Base-by-base conservation (phyloP, 2,113 vertebrate genomes). In the Eurystomus gularis region DNA sequence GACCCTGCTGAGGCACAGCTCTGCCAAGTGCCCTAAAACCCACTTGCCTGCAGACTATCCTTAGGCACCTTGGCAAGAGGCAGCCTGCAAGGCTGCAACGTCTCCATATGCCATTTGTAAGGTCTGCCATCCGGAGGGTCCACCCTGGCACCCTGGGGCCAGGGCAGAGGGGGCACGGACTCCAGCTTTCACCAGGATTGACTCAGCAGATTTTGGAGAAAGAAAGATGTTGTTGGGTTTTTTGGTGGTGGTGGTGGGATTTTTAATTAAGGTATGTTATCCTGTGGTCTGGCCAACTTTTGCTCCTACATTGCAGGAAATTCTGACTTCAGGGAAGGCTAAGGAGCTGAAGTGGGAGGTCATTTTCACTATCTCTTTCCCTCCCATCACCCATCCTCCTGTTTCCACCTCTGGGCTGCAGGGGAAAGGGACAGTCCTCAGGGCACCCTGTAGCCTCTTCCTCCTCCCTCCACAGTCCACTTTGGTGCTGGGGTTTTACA, bases 81-180 rank as follows among this genome's bases (percentile, higher is more conserved):
- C 11, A 66, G 6, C 55, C 51, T 46, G n/a, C 25, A 49, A 75
- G 37, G 37, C 69, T 78, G 31, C 0, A 0, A 6, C 82, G 46
- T 75, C 14, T 18, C 28, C 1, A 0, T 4, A 11, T 15, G 17
- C 17, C 17, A 24, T 72, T 71, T 71, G 8, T 13, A 58, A 31
- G 31, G 5, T 21, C 55, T 86, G 51, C 21, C 46, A 49, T 4
- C 10, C 24, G 2, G 2, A 54, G 26, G 6, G 33, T 61, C 35
- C 57, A 26, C 6, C 7, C 13, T 0, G 1, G 9, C 1, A 4
- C 17, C 46, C n/a, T 55, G 7, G 12, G 24, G 9, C 3, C 0
- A 17, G 24, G 10, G n/a, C 13, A 58, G 17, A 35, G 24, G 13
- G 3, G 29, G 5, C 35, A 42, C 25, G 39, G 29, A 10, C 20